Base-by-base conservation (phyloP, 2,797 vertebrate genomes). In the Sebastolobus alascanus region DNA sequence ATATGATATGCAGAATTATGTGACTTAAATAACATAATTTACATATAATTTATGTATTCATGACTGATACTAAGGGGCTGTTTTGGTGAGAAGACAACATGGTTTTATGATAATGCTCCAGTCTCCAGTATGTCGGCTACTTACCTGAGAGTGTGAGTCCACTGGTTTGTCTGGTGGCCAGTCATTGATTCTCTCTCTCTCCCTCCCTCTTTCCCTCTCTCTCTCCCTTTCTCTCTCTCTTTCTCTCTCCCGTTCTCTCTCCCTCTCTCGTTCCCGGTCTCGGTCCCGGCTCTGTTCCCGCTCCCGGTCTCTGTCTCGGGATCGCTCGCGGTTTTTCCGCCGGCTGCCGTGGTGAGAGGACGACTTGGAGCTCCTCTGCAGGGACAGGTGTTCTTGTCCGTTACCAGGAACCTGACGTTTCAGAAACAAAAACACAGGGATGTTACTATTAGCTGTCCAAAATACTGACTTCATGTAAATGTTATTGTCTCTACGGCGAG, bases 91-190 rank as follows among this genome's bases (percentile, higher is more conserved):
- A 33, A 56, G 50, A 33, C 33, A 67, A 50, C 29, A 25, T 20
- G n/a, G 8, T 9, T 25, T 35, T 35, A 52, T 16, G 2, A 33
- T 22, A 14, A 40, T 60, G 7, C 35, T 55, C 8, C 2, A 20
- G 12, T 63, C 14, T 60, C 38, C 35, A 37, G 37, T 77, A 1
- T 59, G 33, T 35, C 5, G 3, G 27, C 69, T 33, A 43, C 81
- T 90, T 91, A 98, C 98, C 95, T 97, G 98, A 86, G 97, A 96
- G 89, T 98, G 98, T 3, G 98, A 96, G 87, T 99, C 98, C 80
- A 96, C 88, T 72, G 97, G 96, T 91, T 99, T 99, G 75, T 99
- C 98, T 40, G 96, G 93, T 54, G 96, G 97, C 98, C 98, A 99
- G 14, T 96, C 96, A 25, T 66, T 88, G 79, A 94, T 91, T 85